These are phyloP conservation scores for Manis pentadactyla DNA, from an alignment of 2,797 vertebrate genomes.

Conservation along the genomic window DNA sequence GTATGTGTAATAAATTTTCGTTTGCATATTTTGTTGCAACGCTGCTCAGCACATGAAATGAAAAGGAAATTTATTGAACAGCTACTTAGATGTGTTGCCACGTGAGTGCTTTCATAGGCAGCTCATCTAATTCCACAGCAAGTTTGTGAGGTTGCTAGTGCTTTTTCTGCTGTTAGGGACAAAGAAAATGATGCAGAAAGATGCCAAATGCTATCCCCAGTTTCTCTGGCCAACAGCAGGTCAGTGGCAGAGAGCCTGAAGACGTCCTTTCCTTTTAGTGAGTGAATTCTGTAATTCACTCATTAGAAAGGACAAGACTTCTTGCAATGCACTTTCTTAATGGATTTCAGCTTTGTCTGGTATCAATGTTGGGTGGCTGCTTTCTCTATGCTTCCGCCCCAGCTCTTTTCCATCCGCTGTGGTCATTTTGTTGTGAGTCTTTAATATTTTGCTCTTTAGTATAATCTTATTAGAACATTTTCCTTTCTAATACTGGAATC, in stretches of 20 bases:
- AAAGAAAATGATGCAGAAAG: not conserved
- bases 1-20: not conserved
- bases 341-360: not conserved
- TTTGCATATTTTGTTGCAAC: not conserved
- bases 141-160: accelerated
- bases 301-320: not conserved
- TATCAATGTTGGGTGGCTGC: accelerated
- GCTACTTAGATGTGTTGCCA: not conserved
- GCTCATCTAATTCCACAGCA: not conserved
- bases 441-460: not conserved
- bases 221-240: not conserved
- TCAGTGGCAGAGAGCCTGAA: not conserved
- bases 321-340: not conserved
- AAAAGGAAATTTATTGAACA: not conserved
- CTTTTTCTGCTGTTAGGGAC: not conserved
- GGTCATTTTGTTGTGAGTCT: not conserved
- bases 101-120: accelerated
- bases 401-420: not conserved
- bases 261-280: not conserved
- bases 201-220: accelerated
- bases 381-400: not conserved
- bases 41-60: not conserved
- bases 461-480: not conserved
- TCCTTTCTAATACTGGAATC: not conserved
- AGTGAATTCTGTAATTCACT: too few species aligned